These are phyloP conservation scores for Pherbina coryleti DNA, from an alignment of 2,888 invertebrate species.

Conservation along the genomic window DNA sequence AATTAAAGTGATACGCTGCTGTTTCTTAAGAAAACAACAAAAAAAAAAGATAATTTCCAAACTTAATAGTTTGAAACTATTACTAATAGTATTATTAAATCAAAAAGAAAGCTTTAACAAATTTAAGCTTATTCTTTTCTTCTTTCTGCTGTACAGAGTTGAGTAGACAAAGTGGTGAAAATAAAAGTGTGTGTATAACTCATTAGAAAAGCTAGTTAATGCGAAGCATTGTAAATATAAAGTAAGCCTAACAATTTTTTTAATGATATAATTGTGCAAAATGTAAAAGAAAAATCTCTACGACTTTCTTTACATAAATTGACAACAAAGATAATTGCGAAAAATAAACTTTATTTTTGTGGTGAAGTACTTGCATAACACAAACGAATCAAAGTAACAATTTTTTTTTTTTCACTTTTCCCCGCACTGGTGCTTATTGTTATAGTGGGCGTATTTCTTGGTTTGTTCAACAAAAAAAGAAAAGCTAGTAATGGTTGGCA, in stretches of 20 bases:
- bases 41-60: neutral
- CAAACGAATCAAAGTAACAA: neutral
- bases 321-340: neutral
- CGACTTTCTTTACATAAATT: constrained; percentile 17
- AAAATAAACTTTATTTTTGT: neutral
- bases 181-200: constrained; percentile 16
- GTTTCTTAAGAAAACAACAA: neutral
- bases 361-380: constrained; percentile 23
- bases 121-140: neutral
- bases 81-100: constrained; percentile 3
- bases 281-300: neutral
- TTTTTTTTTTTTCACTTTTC: neutral
- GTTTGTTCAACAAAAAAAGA: neutral
- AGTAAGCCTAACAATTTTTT: constrained; percentile 6
- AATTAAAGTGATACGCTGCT: neutral
- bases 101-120: constrained; percentile 18
- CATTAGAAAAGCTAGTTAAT: neutral
- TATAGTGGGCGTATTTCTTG: constrained; percentile 23
- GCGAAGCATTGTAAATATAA: neutral
- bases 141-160: neutral
- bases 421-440: neutral
- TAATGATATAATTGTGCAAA: constrained; percentile 1
- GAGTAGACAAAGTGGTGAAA: neutral
- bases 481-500: neutral
- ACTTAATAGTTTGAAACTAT: neutral